A percentile compares a stretch with the other conserved stretches of the same genome.
phyloP scores from a whole-genome alignment of 1,140 invertebrate genomes.

The Berghia stephanieae region DNA sequence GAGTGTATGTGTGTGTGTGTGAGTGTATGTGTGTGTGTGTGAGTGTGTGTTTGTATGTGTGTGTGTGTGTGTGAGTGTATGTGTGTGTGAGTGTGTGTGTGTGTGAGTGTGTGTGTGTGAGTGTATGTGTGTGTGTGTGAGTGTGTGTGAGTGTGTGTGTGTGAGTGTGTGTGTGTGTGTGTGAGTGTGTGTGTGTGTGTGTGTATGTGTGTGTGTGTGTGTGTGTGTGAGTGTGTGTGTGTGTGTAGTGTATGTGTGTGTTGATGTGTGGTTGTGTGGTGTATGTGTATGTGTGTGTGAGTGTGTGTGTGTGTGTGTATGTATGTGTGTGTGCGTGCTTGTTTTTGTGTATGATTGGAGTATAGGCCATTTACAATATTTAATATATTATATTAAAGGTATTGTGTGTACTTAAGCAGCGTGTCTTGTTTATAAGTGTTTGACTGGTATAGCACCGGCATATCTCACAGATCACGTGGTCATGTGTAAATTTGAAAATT shows the following conservation, averaged over 20 bases:
- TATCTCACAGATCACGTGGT: too few relatives aligned
- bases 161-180: neutral
- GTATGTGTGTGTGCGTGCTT: neutral
- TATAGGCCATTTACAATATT: neutral
- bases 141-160: constrained; percentile 3
- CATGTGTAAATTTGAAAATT: too few relatives aligned
- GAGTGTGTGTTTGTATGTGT: too few relatives aligned
- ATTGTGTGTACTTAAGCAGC: neutral
- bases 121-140: neutral
- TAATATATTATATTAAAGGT: neutral
- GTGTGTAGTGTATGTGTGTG: neutral
- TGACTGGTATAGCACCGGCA: too few relatives aligned
- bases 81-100: neutral
- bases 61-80: too few relatives aligned
- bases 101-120: constrained; percentile 8
- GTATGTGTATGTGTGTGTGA: constrained; percentile 4
- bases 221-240: constrained; percentile 3
- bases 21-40: too few relatives aligned
- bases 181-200: constrained; percentile 14
- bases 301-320: neutral
- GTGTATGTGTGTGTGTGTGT: neutral
- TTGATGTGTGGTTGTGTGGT: neutral
- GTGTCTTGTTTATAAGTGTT: too few relatives aligned
- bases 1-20: too few relatives aligned
- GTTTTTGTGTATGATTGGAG: neutral